Conservation (phyloP, 2,888 invertebrate genomes). For the Gymnocheta viridis region DNA sequence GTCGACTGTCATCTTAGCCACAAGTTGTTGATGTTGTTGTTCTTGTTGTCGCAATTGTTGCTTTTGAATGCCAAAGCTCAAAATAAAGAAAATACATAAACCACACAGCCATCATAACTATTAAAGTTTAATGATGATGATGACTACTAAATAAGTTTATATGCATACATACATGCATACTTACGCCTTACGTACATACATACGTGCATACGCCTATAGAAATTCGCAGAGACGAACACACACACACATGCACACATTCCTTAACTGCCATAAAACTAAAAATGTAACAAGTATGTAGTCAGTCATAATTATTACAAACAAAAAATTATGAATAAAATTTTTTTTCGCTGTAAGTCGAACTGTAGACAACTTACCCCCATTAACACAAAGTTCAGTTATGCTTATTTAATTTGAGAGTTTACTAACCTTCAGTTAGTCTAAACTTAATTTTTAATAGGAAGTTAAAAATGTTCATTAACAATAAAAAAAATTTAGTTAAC, state of each 20-base stretch:
- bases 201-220: neutral
- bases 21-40: too few relatives aligned
- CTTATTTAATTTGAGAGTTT: too few relatives aligned
- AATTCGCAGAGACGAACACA: neutral
- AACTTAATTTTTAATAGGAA: too few relatives aligned
- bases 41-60: conserved; percentile 14
- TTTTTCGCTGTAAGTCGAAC: neutral
- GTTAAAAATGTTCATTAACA: too few relatives aligned
- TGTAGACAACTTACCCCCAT: neutral
- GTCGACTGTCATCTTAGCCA: conserved; percentile 48
- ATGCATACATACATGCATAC: neutral
- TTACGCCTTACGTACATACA: neutral
- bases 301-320: conserved; percentile 24
- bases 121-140: conserved; percentile 53
- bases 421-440: too few relatives aligned
- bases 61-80: neutral
- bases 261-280: conserved; percentile 35
- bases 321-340: neutral
- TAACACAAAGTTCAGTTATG: too few relatives aligned
- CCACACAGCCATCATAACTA: conserved; percentile 43
- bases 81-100: conserved; percentile 24
- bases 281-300: conserved; percentile 25
- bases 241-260: neutral
- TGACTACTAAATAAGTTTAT: conserved; percentile 33
- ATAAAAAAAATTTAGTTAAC: too few relatives aligned